These are phyloP conservation scores for Hyles vespertilio DNA, from an alignment of 1,140 invertebrate species.

Conservation along the genomic window DNA sequence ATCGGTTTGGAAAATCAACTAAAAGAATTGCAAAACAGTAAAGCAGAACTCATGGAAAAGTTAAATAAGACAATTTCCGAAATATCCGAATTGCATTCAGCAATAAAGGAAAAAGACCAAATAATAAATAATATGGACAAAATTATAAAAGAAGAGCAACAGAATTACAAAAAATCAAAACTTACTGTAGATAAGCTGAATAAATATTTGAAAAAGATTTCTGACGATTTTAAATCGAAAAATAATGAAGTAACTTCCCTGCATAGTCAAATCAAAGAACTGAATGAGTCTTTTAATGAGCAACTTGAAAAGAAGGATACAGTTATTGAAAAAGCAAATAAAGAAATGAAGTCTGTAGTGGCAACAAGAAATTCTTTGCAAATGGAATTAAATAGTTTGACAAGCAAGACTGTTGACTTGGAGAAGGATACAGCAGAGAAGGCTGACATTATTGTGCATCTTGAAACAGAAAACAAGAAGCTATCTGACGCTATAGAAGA, in stretches of 20 bases:
- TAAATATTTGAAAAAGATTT: slow-evolving; percentile 5
- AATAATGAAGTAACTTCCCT: slow-evolving; percentile 8
- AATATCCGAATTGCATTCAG: slow-evolving; percentile 11
- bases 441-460: slow-evolving; percentile 11
- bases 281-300: slow-evolving; percentile 12
- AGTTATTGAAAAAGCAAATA: slow-evolving; percentile 9
- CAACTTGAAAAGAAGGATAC: slow-evolving; percentile 13
- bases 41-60: slow-evolving; percentile 17
- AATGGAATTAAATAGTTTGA: slow-evolving; percentile 10
- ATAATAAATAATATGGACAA: slow-evolving; percentile 21
- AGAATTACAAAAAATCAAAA: slow-evolving; percentile 8
- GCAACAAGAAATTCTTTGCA: slow-evolving; percentile 17
- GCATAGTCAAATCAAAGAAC: slow-evolving; percentile 9
- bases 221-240: slow-evolving; percentile 11
- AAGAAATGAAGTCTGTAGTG: slow-evolving; percentile 4
- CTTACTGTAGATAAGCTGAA: slow-evolving; percentile 11
- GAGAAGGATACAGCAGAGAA: slow-evolving; percentile 16
- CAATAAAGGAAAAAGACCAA: slow-evolving; percentile 21
- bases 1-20: slow-evolving; percentile 32
- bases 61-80: slow-evolving; percentile 17
- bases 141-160: slow-evolving; percentile 20
- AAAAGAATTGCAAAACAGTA: slow-evolving; percentile 12
- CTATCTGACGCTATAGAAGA: slow-evolving; percentile 16
- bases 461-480: slow-evolving; percentile 16
- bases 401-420: slow-evolving; percentile 17